These are phyloP conservation scores for Lithophane semibrunnea DNA, from an alignment of 2,888 invertebrate species.

Conservation along the genomic window DNA sequence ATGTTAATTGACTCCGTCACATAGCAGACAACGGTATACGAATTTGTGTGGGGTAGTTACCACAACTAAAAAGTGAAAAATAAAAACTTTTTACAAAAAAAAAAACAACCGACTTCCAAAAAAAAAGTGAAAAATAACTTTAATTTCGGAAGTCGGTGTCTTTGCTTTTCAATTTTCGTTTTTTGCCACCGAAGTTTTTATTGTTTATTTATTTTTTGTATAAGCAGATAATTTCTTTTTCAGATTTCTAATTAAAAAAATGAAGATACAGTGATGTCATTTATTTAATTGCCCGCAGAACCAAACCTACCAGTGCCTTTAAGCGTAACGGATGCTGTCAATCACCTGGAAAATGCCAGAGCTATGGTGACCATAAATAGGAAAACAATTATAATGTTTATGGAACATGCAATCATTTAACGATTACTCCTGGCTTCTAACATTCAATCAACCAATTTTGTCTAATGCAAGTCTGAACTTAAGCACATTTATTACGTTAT, in stretches of 20 bases:
- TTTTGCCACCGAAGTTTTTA: too few species aligned
- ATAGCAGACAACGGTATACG: too few species aligned
- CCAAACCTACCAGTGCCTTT: not conserved
- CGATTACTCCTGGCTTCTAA: constrained; percentile 39
- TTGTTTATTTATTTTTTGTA: not conserved
- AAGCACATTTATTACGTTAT: constrained; percentile 25
- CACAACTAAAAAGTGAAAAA: too few species aligned
- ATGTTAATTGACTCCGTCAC: too few species aligned
- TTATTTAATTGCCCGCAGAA: not conserved
- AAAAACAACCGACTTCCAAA: too few species aligned
- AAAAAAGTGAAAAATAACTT: too few species aligned
- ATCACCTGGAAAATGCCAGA: constrained; percentile 24
- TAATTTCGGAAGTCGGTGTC: too few species aligned
- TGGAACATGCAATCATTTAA: constrained; percentile 39
- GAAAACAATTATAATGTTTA: constrained; percentile 33
- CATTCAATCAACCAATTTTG: constrained; percentile 37
- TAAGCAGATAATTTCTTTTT: too few species aligned
- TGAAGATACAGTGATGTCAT: not conserved
- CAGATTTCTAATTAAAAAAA: not conserved
- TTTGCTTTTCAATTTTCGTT: too few species aligned
- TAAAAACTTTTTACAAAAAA: too few species aligned
- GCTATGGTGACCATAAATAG: constrained; percentile 27
- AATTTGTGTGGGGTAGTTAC: too few species aligned
- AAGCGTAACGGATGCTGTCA: constrained; percentile 43
- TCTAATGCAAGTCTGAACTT: constrained; percentile 6